Conservation (phyloP, 2,113 vertebrate genomes). For the Euleptes europaea region DNA sequence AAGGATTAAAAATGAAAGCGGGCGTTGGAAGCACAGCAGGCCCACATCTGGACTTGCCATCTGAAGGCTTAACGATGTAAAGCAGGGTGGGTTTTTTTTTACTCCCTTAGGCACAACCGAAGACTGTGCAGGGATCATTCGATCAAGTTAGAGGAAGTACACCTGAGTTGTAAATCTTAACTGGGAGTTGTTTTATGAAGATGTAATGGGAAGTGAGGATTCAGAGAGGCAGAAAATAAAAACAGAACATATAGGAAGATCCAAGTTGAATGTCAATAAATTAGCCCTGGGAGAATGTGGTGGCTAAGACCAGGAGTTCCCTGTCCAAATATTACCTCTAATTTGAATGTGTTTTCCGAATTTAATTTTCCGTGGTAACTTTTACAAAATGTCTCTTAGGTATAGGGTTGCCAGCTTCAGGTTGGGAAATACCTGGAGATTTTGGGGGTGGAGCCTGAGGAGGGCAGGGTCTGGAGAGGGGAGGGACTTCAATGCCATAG, state of each 20-base stretch:
- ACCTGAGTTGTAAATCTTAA: not conserved
- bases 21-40: not conserved
- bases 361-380: no score
- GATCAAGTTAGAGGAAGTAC: not conserved
- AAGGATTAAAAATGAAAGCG: constrained; percentile 8
- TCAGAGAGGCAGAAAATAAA: not conserved
- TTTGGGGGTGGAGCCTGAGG: no score
- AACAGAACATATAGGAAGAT: not conserved
- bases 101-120: not conserved
- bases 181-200: constrained; percentile 5
- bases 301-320: no score
- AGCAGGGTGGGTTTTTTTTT: not conserved
- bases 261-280: no score
- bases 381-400: no score
- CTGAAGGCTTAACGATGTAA: not conserved
- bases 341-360: no score
- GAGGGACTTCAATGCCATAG: no score
- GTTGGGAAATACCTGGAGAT: no score
- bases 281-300: no score
- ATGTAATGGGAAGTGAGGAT: not conserved
- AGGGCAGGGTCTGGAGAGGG: no score
- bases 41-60: not conserved
- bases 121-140: not conserved
- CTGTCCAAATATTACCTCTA: no score
- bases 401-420: no score